These are phyloP conservation scores for Theocolax elegans DNA, from an alignment of 1,140 invertebrate genomes.

Conservation along the genomic window DNA sequence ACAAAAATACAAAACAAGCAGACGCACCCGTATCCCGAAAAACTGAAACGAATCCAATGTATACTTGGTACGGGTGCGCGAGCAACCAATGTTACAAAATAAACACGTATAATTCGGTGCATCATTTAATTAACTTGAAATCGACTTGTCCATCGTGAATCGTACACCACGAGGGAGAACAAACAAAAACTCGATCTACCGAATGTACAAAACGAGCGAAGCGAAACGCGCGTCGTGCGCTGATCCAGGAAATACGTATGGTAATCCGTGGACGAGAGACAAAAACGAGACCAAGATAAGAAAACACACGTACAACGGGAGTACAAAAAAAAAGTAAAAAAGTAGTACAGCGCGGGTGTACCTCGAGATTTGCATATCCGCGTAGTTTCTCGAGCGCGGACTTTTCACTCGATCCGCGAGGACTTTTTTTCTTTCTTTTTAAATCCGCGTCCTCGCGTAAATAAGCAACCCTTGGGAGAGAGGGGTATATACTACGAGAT, in stretches of 20 bases:
- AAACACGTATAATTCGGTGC: too few relatives aligned
- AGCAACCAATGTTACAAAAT: too few relatives aligned
- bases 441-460: not conserved
- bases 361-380: constrained; percentile 20
- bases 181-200: too few relatives aligned
- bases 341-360: not conserved
- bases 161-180: too few relatives aligned
- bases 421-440: not conserved
- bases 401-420: not conserved
- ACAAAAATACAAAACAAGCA: too few relatives aligned
- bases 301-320: not conserved
- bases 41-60: too few relatives aligned
- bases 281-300: not conserved
- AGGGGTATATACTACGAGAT: not conserved
- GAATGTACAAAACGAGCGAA: not conserved
- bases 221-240: not conserved
- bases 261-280: not conserved
- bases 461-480: not conserved
- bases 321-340: not conserved
- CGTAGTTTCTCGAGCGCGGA: not conserved
- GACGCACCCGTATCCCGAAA: too few relatives aligned
- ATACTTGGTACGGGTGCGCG: too few relatives aligned
- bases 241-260: constrained; percentile 17
- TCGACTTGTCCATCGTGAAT: too few relatives aligned
- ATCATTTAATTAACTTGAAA: too few relatives aligned